Evolutionary conservation across 1,140 invertebrate genomes (phyloP), one percentile per base, ranked within the genome.

Genomic region (Drosophila equinoxialis): DNA sequence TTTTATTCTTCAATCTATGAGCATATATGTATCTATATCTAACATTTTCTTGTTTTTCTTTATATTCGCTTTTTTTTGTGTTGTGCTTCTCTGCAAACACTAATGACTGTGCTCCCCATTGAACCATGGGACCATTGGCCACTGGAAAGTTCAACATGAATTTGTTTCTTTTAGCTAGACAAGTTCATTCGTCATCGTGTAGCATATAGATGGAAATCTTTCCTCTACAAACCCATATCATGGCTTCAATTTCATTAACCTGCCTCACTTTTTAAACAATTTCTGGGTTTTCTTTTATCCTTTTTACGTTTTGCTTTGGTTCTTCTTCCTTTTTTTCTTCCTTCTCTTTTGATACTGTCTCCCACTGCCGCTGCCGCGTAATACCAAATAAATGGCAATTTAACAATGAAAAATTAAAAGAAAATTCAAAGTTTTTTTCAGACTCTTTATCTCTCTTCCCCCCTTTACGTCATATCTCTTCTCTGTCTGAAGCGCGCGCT

Each of bases 401-500:
- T 87, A 89, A 87, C 80, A 89, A 89, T 83, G 83, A 87, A 87
- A 89, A 89, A 89, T 87, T 89, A 89, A 83, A 89, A 77, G 84
- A 80, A 83, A 87, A 89, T 84, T 83, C 77, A 70, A 83, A 89
- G 79, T 89, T 78, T 78, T 76, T 77, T 65, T 58, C 74, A 71
- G 7, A 4, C 23, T 42, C 62, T 33, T 11, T 61, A 5, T n/a
- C 55, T 14, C 6, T 14, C 42, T n/a, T 45, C 45, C 3, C 8
- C 17, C 45, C 45, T 23, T 11, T 10, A 1, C 41, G 11, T 23
- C 10, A 68, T 69, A 54, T 42, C 76, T 71, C 66, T 75, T 76
- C 55, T 85, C 35, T 51, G 58, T 35, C 58, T 41, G 23, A 55
- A 35, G 64, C 35, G 20, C 51, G 64, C 35, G 14, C 54, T 64